Base-by-base conservation (phyloP, 2,113 vertebrate species). In the Myanophis thanlyinensis region DNA sequence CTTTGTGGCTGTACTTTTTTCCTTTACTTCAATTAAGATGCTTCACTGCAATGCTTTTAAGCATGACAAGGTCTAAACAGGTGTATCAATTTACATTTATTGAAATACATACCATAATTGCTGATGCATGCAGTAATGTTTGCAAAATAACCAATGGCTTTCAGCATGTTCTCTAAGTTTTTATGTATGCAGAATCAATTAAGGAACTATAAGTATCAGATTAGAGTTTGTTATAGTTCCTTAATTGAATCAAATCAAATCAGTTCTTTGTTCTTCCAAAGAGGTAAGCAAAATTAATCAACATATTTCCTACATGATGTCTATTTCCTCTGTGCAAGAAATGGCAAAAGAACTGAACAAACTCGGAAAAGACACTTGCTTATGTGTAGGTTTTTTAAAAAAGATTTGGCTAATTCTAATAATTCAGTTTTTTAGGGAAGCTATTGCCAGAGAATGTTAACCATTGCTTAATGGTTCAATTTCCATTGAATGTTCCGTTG, bases 71-170 rank as follows among this genome's bases (percentile, higher is more conserved):
- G 15, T 30, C 0, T n/a, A 47, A 86, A 2, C 0, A 4, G 93
- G 92, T 90, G 91, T 49, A 44, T 94, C n/a, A 80, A 3, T 18
- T 0, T 12, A 0, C 44, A 0, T 0, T 89, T 94, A 90, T 92
- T 95, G 94, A 95, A 54, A 12, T 86, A 13, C 23, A 48, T 80
- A 80, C 35, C 35, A 44, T 89, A 94, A 88, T 40, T 86, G 18
- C 30, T 23, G 22, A 30, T 52, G n/a, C 54, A 91, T 27, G 15
- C 30, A 86, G 84, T 49, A 93, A 49, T 1, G 53, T 95, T 95
- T 93, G 92, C 87, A 93, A 93, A 94, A 93, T 87, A 59, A 27
- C 93, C 90, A 15, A 48, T 59, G 92, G 94, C 88, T 94, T 95
- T 91, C 6, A 4, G 67, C 73, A 95, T 91, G 30, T 87, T 30